Evolutionary conservation across 1,140 invertebrate genomes (phyloP), one percentile per base, ranked within the genome.

Genomic region (Camponotus floridanus): DNA sequence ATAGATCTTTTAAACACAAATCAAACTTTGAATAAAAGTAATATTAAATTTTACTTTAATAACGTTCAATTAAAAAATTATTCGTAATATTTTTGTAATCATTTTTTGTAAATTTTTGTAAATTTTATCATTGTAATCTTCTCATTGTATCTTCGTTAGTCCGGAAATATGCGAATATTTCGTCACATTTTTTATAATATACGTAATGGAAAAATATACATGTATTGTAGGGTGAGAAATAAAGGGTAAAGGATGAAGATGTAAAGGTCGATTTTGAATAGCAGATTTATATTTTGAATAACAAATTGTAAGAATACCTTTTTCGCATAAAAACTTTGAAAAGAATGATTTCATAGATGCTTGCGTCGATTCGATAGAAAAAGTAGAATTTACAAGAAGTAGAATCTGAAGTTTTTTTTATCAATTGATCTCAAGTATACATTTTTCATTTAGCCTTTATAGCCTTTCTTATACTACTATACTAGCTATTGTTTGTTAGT

Each of bases 311-410:
- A 74, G 6, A 68, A 68, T 4, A 55, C 36, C 11, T 57, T 55
- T 74, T 74, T 74, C 1, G 3, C n/a, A 73, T n/a, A 74, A 74
- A 74, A 57, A 11, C 57, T 74, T 74, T 74, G 71, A 74, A 74
- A 74, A 55, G 31, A 36, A 4, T 55, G 3, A 6, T 7, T 7
- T 70, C 9, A 15, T 31, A n/a, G 26, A 45, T 7, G 13, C 3
- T 48, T n/a, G 33, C 7, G 15, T 4, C n/a, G 8, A 73, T 5
- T 51, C 26, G 45, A 33, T n/a, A 51, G 8, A 36, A 31, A 5
- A 55, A 73, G 18, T 73, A 73, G 1, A 73, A 11, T 3, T 36
- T 55, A 51, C 3, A 36, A 31, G 11, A 74, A 74, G 31, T 74
- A 74, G 3, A 74, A 36, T 57, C 36, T 21, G 31, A 74, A 57